phyloP scores from a whole-genome alignment of 2,797 vertebrate genomes.

The Melopsittacus undulatus region DNA sequence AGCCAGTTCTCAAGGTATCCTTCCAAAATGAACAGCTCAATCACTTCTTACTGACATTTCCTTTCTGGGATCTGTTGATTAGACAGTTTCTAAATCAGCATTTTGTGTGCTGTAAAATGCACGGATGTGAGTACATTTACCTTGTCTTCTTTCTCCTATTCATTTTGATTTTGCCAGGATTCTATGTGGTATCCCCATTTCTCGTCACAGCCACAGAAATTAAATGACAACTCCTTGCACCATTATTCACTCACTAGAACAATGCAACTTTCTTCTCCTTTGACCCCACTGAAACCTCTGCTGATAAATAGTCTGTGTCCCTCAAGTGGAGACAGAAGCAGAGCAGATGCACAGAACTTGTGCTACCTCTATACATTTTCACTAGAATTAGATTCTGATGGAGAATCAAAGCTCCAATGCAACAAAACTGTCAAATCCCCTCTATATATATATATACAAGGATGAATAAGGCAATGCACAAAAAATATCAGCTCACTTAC shows the following conservation, averaged over 20 bases:
- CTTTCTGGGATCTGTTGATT: neutral
- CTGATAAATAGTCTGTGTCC: neutral
- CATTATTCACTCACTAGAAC: neutral
- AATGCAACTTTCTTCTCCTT: neutral
- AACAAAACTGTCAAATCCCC: neutral
- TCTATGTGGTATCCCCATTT: fast-evolving
- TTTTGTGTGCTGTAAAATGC: neutral
- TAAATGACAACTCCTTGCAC: neutral
- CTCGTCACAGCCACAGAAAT: neutral
- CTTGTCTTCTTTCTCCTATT: neutral
- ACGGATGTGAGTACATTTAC: neutral
- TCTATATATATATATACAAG: neutral
- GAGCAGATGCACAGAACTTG: neutral
- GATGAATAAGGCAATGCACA: neutral
- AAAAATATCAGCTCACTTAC: neutral
- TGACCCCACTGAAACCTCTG: neutral
- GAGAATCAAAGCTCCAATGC: neutral
- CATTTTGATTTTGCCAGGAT: neutral
- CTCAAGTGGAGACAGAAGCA: neutral
- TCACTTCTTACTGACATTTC: neutral
- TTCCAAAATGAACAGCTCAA: neutral
- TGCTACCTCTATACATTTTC: neutral
- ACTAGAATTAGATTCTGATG: neutral
- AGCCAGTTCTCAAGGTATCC: neutral
- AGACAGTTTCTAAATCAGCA: neutral